Evolutionary conservation across 2,797 vertebrate species (phyloP), one percentile per base, ranked within the genome.

Genomic region (Philypnodon macrostomus): DNA sequence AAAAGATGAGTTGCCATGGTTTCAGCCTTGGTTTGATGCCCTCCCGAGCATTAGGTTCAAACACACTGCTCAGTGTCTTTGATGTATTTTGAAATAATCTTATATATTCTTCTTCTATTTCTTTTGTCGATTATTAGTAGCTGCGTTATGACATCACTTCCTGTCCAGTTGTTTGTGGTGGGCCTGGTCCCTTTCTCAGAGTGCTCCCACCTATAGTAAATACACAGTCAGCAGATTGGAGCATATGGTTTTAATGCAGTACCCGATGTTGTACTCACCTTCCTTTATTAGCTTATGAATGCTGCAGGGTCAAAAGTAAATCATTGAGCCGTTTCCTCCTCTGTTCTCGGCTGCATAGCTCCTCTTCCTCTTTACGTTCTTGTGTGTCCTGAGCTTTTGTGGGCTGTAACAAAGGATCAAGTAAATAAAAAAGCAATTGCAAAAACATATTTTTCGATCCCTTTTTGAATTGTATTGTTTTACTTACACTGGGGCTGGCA

Each of bases 321-420:
- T 92, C 92, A 77, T 96, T 96, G 54, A 98, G 92, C n/a, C 94
- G 86, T 61, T 94, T 92, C 40, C 92, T 89, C 75, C 94, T 92
- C 46, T 77, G 70, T 49, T 92, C 88, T 79, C 91, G 84, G 69
- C 89, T 86, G 58, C 91, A 90, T 73, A 72, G 87, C 56, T 95
- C 80, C 61, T 79, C 73, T 46, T 79, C 81, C 45, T 73, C 79
- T 75, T 67, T 75, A 24, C 87, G 90, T 1, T 88, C 77, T 85
- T 83, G 18, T 93, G 90, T 78, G 9, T 85, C 78, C 63, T 77
- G 15, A 87, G 88, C 58, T 88, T 86, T 27, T 85, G 45, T 73
- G 49, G 69, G 78, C 77, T 87, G 82, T 52, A 67, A 47, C 63
- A 55, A 73, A 72, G 10, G n/a, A n/a, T 73, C 15, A 42, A 21